Evolutionary conservation across 2,888 invertebrate species (phyloP), one percentile per base, ranked within the genome.

Genomic region (Xestia sexstrigata): DNA sequence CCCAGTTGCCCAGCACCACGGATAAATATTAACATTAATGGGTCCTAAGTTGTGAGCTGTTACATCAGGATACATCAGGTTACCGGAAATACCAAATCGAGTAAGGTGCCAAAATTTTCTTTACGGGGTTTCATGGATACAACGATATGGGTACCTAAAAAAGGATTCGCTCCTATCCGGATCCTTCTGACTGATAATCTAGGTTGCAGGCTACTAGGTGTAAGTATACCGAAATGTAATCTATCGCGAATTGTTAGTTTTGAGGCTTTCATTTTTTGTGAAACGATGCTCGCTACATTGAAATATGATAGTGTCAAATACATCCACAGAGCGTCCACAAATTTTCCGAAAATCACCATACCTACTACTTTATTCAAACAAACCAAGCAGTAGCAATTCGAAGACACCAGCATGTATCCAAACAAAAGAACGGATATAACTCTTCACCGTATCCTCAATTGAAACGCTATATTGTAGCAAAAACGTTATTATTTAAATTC

Each of bases 401-500:
- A 55, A 13, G 30, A 17, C n/a, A 35, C 11, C 7, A 72, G 4
- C 15, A 52, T 1, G 9, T 13, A n/a, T 4, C 7, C 35, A 9
- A 58, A 62, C 66, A 70, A 62, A 70, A 26, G 6, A 68, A n/a
- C 55, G 20, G 15, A 23, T 45, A n/a, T 49, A 20, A 67, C n/a
- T 45, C 49, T 75, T 70, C 66, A 73, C 0, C 60, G 60, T 72
- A 85, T 83, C 87, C 82, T 87, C 82, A 87, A 87, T 83, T 83
- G 49, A 69, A 83, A 75, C 58, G 70, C 77, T 73, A 73, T 73
- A 74, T 75, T 69, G 78, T 55, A 83, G 65, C 73, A 83, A 85
- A 85, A 85, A 81, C 76, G 52, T 26, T 67, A 39, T 76, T 69
- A 67, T 76, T 83, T 79, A 79, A 83, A 83, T 83, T 83, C 80